Evolutionary conservation across 1,140 invertebrate species (phyloP), one percentile per base, ranked within the genome.

Genomic region (Cyphomyrmex costatus): DNA sequence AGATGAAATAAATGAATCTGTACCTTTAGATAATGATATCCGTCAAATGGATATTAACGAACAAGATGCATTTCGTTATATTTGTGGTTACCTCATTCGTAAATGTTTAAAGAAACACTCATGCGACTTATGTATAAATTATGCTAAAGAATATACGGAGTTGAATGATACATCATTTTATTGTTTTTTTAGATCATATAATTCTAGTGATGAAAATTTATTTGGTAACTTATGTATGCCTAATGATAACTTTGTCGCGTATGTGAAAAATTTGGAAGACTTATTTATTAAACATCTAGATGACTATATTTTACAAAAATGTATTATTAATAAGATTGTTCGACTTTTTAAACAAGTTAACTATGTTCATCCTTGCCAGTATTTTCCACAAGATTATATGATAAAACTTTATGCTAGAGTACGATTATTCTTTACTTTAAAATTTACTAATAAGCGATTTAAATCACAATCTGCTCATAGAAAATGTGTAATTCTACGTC

Each of bases 141-240:
- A 71, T 33, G 24, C 46, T 2, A 49, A 53, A 51, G 6, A 51
- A n/a, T 53, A 71, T 53, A 53, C 16, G 8, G 14, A 71, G 3
- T 71, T 71, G 5, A 27, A 71, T 10, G 7, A 27, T 7, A 71
- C 49, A 19, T 71, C 68, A 10, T 30, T 8, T 30, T 71, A 51
- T 53, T 71, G 68, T 16, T 70, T 51, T 51, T 51, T 70, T 51
- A 14, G 42, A 27, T 42, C 46, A 49, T 70, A 70, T 70, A 70
- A 70, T 24, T 70, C 66, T 27, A 70, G 4, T n/a, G 16, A 70
- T 5, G 21, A 70, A 49, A 70, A 70, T 51, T 30, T 27, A 10
- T 58, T 61, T 68, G 66, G 42, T 12, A 49, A 1, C 14, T 68
- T 68, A 24, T 68, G 8, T 14, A 49, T 68, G 66, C 66, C 66